Base-by-base conservation (phyloP, 2,797 vertebrate species). In the Phalloptychus januarius region DNA sequence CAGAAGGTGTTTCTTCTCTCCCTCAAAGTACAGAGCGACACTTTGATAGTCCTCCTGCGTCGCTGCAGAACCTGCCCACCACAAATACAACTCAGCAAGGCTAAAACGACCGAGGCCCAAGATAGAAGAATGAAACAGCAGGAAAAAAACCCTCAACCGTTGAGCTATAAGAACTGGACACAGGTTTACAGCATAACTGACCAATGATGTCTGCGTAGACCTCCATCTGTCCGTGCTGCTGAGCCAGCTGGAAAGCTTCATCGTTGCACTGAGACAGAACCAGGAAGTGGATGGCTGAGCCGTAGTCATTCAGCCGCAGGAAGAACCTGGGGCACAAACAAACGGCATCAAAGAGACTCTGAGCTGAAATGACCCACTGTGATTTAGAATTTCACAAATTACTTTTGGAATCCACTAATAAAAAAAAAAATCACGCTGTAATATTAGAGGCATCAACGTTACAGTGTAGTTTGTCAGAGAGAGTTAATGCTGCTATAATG, bases 151-250 rank as follows among this genome's bases (percentile, higher is more conserved):
- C 36, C 5, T 23, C 48, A 8, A 70, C 3, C 7, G 67, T 44
- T 16, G 7, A 28, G 42, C 15, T 44, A 0, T 7, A 8, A 28
- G n/a, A 61, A 13, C 11, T 18, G 36, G 25, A 74, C 31, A 12
- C 61, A 18, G 28, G 45, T 8, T 65, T 25, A 56, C n/a, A n/a
- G 33, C 31, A 38, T 69, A 44, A 87, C 76, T 45, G 77, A 92
- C 98, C 97, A 31, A 99, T 97, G 88, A 99, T 97, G 87, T 99
- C 98, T 31, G 98, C 98, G 4, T 99, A 99, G 82, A 98, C 96
- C 88, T 99, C 98, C 98, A 99, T 99, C 88, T 99, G 97, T 79
- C 96, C 96, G 75, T 99, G 98, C 16, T 99, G 97, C 91, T 99
- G 98, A 15, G 98, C 98, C 87, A 99, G 92, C 40, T 97, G 97